Conservation (phyloP, 2,113 vertebrate species). For the Periophthalmus modestus region DNA sequence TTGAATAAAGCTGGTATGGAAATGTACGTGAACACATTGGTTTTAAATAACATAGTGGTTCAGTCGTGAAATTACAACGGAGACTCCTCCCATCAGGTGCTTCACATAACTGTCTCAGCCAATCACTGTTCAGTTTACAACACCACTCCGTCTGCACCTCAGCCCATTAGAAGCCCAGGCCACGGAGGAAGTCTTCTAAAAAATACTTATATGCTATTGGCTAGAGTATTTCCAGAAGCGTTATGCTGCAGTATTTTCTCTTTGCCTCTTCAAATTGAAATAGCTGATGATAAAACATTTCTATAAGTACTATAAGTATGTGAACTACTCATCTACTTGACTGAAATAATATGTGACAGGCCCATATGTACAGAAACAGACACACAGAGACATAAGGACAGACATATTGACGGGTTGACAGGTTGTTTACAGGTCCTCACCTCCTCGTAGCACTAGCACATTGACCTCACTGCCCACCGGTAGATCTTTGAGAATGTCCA, state of each 20-base stretch:
- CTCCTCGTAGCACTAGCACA: conserved; percentile 92
- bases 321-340: not conserved
- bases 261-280: not conserved
- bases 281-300: not conserved
- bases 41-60: not conserved
- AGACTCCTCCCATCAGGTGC: not conserved
- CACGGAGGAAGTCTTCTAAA: not conserved
- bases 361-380: not conserved
- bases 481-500: conserved; percentile 96
- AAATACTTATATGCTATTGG: not conserved
- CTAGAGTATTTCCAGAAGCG: not conserved
- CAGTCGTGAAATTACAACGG: not conserved
- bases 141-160: too few relatives aligned
- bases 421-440: conserved; percentile 66
- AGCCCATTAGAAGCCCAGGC: not conserved
- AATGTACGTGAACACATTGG: not conserved
- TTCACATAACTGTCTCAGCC: not conserved
- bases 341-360: conserved; percentile 3
- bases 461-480: conserved; percentile 93
- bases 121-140: not conserved
- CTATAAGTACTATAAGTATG: not conserved
- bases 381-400: conserved; percentile 1
- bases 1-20: not conserved
- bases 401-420: conserved; percentile 2
- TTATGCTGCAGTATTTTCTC: not conserved